Evolutionary conservation across 2,888 invertebrate genomes (phyloP), one percentile per base, ranked within the genome.

Genomic region (Zaprionus obscuricornis): DNA sequence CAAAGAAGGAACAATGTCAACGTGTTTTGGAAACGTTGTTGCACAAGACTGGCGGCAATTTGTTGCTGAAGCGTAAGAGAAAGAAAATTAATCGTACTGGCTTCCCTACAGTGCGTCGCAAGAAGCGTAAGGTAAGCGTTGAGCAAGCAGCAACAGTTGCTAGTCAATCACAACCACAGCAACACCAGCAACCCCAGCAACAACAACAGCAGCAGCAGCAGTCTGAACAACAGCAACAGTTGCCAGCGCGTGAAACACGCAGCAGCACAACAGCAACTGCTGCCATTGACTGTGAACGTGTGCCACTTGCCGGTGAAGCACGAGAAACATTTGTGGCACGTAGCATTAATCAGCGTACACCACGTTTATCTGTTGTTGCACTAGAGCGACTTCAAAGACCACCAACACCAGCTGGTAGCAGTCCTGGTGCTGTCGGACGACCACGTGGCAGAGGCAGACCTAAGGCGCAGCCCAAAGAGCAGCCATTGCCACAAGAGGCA

Each of bases 61-160:
- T 88, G 8, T 71, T 89, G 29, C 91, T 92, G 60, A 92, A 92
- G 84, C 88, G 92, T 1, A 92, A 96, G 74, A 92, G 96, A 29
- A 94, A 96, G 88, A 93, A 95, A 13, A 94, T 95, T 31, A 97
- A 97, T 87, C 92, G 96, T 74, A 97, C 96, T 11, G 97, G 97
- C 2, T 97, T 97, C 88, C 97, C 97, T 0, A 95, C 94, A 14
- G 91, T 95, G 10, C 95, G 95, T 84, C 94, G 93, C 87, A 96
- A 96, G 90, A 96, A 96, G 87, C 95, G 95, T 87, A 95, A 87
- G 39, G 73, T 88, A 0, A 79, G 82, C 14, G 79, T 67, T 1
- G 76, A 56, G 10, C 67, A 64, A 36, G 10, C 66, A 45, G 20
- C 18, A n/a, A 3, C 1, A 4, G 11, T 20, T 2, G 33, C 24